Conservation (phyloP, 2,113 vertebrate species). For the Prionailurus bengalensis region DNA sequence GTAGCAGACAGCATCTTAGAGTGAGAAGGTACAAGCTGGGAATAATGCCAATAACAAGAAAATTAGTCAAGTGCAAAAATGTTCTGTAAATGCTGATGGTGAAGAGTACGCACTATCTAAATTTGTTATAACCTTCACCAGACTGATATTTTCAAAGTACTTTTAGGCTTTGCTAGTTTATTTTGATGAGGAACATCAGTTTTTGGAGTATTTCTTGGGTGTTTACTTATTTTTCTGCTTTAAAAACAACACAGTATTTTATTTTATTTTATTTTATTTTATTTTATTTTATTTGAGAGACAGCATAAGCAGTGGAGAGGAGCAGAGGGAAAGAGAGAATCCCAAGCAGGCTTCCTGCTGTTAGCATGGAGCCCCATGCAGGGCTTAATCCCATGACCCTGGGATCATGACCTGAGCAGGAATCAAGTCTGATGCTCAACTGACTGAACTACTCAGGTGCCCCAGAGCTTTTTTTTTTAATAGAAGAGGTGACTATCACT, state of each 20-base stretch:
- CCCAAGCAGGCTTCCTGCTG: too few relatives aligned
- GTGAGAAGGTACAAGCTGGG: slow-evolving; percentile 74
- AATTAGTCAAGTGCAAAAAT: slow-evolving; percentile 78
- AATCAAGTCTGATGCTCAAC: too few relatives aligned
- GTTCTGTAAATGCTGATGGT: slow-evolving; percentile 67
- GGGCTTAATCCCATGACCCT: too few relatives aligned
- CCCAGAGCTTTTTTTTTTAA: not conserved
- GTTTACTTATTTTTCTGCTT: slow-evolving; percentile 63
- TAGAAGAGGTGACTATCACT: slow-evolving; percentile 1
- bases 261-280: not conserved
- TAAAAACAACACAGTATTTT: slow-evolving; percentile 12
- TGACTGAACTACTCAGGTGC: too few relatives aligned
- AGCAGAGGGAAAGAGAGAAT: too few relatives aligned
- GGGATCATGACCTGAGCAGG: too few relatives aligned
- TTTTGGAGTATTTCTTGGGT: slow-evolving; percentile 53
- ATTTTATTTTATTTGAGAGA: too few relatives aligned
- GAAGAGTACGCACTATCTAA: not conserved
- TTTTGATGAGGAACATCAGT: slow-evolving; percentile 61
- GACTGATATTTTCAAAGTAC: slow-evolving; percentile 75
- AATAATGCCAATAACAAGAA: slow-evolving; percentile 78
- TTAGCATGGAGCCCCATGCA: too few relatives aligned
- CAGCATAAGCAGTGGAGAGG: too few relatives aligned
- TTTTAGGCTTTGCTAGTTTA: slow-evolving; percentile 61
- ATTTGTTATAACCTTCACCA: slow-evolving; percentile 69
- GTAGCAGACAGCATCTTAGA: slow-evolving; percentile 58